Base-by-base conservation (phyloP, 2,888 invertebrate species). In the Oligia strigilis region DNA sequence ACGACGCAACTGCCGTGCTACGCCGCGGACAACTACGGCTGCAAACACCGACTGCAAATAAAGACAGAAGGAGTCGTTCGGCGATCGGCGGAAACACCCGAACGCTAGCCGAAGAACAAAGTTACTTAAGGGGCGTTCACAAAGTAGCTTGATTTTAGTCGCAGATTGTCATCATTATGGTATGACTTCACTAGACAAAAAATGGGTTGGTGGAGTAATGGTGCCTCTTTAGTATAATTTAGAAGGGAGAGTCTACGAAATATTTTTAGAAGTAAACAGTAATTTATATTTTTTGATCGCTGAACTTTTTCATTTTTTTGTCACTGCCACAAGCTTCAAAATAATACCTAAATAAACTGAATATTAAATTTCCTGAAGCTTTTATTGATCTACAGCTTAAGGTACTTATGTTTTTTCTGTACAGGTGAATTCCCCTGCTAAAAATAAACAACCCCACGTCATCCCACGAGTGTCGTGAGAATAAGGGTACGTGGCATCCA, bases 1-100 rank as follows among this genome's bases (percentile, higher is more conserved):
- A 94, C 96, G 95, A 92, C 92, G 92, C 94, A 93, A 96, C 97
- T 96, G 94, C 93, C 93, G 92, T 87, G 94, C 95, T 95, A 95
- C 95, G 94, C 92, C 89, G 90, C 90, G 89, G 87, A 88, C 87
- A 71, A 92, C 92, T 90, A 91, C 92, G 93, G 87, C 85, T 86
- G 80, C 90, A 88, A 89, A 83, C 84, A 82, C 87, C 89, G 91
- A 93, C 93, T 93, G 92, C 90, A 92, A 94, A 94, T 93, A 93
- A 90, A 93, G 91, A 90, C 90, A 87, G 88, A 93, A 95, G 93
- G 92, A 82, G 72, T 81, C 78, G 84, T 88, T 94, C 95, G 95
- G 91, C 83, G 80, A 90, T 87, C 87, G 91, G 85, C 96, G 96
- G 92, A 95, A 93, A 92, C 87, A 83, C 75, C 94, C 96, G 95